phyloP scores from a whole-genome alignment of 2,888 invertebrate genomes.

The Zygothrica quintamaculata region DNA sequence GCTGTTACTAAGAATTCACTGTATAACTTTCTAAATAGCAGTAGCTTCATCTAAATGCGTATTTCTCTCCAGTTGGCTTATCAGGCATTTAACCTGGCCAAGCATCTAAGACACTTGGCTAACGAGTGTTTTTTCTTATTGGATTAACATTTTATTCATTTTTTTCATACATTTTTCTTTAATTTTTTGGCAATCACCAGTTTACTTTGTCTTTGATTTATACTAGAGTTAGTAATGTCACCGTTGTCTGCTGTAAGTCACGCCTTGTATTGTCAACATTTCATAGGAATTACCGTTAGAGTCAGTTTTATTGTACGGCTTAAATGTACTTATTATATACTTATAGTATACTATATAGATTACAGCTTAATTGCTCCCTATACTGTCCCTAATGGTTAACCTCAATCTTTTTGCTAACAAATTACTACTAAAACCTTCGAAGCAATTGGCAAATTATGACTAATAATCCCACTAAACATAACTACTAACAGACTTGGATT shows the following conservation, averaged over 20 bases:
- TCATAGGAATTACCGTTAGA: constrained; percentile 37
- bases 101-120: constrained; percentile 7
- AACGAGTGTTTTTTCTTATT: constrained; percentile 35
- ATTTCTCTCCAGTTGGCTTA: constrained; percentile 41
- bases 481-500: background rate
- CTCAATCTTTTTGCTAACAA: too few relatives aligned
- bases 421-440: too few relatives aligned
- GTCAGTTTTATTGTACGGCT: too few relatives aligned
- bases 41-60: constrained; percentile 42
- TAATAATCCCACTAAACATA: constrained; percentile 3
- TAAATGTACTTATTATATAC: too few relatives aligned
- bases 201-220: constrained; percentile 59
- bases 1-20: constrained; percentile 3
- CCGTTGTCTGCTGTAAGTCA: constrained; percentile 62
- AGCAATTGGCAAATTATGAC: too few relatives aligned
- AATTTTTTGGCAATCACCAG: constrained; percentile 26
- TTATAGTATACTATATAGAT: too few relatives aligned
- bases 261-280: constrained; percentile 51
- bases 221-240: constrained; percentile 36
- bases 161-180: constrained; percentile 19
- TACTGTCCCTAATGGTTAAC: too few relatives aligned
- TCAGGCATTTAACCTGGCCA: constrained; percentile 70
- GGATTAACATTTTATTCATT: constrained; percentile 13
- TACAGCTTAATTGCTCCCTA: too few relatives aligned
- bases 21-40: background rate